A percentile compares a stretch with the other conserved stretches of the same genome.
phyloP scores from a whole-genome alignment of 2,888 invertebrate genomes.

The Camponotus fellah region DNA sequence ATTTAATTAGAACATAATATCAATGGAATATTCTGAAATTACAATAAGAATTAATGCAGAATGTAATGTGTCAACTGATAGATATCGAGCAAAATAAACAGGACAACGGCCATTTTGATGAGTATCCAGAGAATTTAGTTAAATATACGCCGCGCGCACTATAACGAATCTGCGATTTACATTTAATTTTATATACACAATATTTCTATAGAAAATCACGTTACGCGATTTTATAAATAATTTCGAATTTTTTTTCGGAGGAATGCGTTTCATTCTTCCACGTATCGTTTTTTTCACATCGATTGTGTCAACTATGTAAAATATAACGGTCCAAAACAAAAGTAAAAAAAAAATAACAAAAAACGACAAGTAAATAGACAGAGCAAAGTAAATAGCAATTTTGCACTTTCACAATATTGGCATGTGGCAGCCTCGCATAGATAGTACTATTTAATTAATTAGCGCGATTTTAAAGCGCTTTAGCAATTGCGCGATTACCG shows the following conservation, averaged over 20 bases:
- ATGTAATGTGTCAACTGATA: slow-evolving; percentile 4
- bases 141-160: background rate
- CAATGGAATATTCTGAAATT: slow-evolving; percentile 23
- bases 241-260: background rate
- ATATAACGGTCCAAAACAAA: background rate
- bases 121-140: background rate
- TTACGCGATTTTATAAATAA: slow-evolving; percentile 44
- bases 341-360: background rate
- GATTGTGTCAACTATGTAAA: background rate
- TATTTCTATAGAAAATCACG: background rate
- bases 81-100: slow-evolving; percentile 27
- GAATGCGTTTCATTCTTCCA: background rate
- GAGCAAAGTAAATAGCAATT: slow-evolving; percentile 23
- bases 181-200: slow-evolving; percentile 36
- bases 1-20: slow-evolving; percentile 27
- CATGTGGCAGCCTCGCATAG: background rate
- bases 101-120: slow-evolving; percentile 8
- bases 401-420: background rate
- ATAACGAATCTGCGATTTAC: slow-evolving; percentile 37
- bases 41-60: slow-evolving; percentile 24
- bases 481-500: slow-evolving; percentile 38
- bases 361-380: background rate
- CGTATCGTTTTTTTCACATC: background rate
- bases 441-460: slow-evolving; percentile 38
- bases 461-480: slow-evolving; percentile 23